These are phyloP conservation scores for Labeo catla DNA, from an alignment of 2,113 vertebrate genomes.

Conservation along the genomic window DNA sequence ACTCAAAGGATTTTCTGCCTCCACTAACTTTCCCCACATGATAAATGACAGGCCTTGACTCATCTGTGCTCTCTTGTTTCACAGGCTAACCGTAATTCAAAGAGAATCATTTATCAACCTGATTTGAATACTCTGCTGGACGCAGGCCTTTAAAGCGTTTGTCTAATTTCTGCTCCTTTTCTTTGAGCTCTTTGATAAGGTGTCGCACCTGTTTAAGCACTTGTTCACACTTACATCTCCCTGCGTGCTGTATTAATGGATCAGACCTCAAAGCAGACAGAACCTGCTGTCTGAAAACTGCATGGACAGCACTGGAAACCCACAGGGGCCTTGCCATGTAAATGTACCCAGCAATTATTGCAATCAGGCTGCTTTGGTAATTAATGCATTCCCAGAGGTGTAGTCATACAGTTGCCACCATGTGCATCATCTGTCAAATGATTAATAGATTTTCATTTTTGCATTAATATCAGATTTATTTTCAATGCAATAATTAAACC, in stretches of 20 bases:
- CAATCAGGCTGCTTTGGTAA: not conserved
- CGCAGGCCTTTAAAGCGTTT: constrained; percentile 42
- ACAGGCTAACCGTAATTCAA: not conserved
- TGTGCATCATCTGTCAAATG: not conserved
- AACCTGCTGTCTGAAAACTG: constrained; percentile 16
- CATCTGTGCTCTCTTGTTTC: not conserved
- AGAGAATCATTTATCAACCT: constrained; percentile 36
- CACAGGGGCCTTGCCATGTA: not conserved
- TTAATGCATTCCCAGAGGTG: not conserved
- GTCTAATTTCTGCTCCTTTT: constrained; percentile 41
- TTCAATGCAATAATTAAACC: not conserved
- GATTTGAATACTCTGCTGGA: constrained; percentile 10
- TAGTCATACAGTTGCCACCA: not conserved
- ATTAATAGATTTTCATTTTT: not conserved
- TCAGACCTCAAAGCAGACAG: constrained; percentile 32
- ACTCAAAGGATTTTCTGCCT: not conserved
- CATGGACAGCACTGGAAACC: constrained; percentile 2
- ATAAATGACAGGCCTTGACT: not conserved
- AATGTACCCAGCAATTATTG: not conserved
- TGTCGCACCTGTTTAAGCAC: constrained; percentile 39
- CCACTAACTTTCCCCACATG: not conserved
- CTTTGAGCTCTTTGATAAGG: constrained; percentile 30
- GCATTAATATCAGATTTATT: not conserved
- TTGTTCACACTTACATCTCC: constrained; percentile 15
- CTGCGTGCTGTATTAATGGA: constrained; percentile 6